Conservation (phyloP, 2,888 invertebrate species). For the Troides aeacus region DNA sequence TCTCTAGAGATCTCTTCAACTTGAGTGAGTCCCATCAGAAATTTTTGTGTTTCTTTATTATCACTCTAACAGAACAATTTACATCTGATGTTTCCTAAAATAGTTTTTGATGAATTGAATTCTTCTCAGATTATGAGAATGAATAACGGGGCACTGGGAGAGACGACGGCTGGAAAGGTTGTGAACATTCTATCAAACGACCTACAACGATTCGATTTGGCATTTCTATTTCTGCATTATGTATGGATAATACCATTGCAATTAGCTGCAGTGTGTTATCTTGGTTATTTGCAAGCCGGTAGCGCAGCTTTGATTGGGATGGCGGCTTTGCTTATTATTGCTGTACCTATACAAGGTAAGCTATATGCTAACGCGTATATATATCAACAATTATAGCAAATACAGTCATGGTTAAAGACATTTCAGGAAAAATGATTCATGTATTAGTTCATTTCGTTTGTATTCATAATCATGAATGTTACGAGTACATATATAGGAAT, state of each 20-base stretch:
- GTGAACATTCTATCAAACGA: constrained; percentile 94
- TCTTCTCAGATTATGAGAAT: constrained; percentile 67
- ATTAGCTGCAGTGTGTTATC: constrained; percentile 82
- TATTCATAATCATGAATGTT: too few relatives aligned
- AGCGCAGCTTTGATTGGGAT: constrained; percentile 85
- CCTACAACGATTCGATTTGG: constrained; percentile 89
- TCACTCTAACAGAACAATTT: not conserved
- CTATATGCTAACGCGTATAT: not conserved
- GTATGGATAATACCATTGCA: constrained; percentile 89
- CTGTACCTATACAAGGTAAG: constrained; percentile 88
- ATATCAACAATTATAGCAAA: not conserved
- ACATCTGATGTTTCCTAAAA: not conserved
- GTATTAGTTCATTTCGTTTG: too few relatives aligned
- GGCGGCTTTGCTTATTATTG: constrained; percentile 81
- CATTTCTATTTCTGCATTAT: constrained; percentile 87
- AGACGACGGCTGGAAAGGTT: constrained; percentile 92
- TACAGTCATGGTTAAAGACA: not conserved
- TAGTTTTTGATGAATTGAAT: not conserved
- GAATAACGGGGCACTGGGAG: constrained; percentile 83
- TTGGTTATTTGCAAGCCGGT: constrained; percentile 85
- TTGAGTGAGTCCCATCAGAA: not conserved
- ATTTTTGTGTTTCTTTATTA: too few relatives aligned
- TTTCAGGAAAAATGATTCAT: too few relatives aligned
- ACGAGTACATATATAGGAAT: too few relatives aligned
- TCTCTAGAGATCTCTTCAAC: not conserved